These are phyloP conservation scores for Chymomyza amoena DNA, from an alignment of 2,888 invertebrate species.

Conservation along the genomic window DNA sequence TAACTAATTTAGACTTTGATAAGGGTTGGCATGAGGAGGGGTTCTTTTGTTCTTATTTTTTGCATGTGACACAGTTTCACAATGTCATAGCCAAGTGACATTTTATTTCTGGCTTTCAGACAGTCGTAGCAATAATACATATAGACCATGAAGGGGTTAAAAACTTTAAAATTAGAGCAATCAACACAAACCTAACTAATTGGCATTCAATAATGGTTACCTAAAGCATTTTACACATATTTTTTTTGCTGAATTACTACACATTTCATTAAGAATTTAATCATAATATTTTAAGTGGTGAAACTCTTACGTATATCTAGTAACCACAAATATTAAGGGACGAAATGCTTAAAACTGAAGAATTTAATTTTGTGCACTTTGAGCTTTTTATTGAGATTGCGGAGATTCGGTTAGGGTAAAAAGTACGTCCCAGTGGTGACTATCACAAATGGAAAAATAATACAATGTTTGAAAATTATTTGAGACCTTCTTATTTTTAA, in stretches of 20 bases:
- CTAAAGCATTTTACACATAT: not conserved
- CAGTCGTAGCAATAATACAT: not conserved
- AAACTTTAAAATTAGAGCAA: not conserved
- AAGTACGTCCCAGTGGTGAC: too few species aligned
- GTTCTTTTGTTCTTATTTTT: not conserved
- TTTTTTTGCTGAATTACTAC: not conserved
- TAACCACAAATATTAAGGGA: too few species aligned
- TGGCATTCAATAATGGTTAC: not conserved
- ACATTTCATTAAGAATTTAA: not conserved
- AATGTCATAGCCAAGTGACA: not conserved
- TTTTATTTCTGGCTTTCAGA: not conserved
- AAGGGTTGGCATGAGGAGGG: conserved; percentile 23
- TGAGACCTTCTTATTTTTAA: too few species aligned
- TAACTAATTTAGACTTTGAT: conserved; percentile 28
- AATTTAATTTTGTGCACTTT: too few species aligned
- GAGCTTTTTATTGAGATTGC: too few species aligned
- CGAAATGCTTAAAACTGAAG: too few species aligned
- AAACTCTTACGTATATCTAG: too few species aligned
- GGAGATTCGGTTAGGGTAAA: too few species aligned
- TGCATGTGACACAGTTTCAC: not conserved
- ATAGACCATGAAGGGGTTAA: not conserved
- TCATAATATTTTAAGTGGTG: too few species aligned
- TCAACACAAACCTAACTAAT: not conserved
- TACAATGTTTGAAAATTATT: too few species aligned
- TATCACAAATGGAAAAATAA: too few species aligned